Evolutionary conservation across 2,113 vertebrate species (phyloP).

Genomic region (Triplophysa siluroides): DNA sequence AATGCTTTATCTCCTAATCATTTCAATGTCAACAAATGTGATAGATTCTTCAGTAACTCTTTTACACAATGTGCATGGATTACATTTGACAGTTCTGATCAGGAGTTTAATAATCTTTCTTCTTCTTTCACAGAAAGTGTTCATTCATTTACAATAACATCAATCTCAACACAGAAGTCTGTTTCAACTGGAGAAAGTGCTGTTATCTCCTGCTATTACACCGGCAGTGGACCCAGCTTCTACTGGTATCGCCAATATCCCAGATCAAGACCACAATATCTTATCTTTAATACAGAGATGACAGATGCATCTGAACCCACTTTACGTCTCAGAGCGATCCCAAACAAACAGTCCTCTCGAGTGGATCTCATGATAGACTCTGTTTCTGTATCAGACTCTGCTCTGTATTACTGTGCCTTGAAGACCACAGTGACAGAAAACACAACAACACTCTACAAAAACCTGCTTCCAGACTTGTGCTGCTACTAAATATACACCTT

Average conservation of each 20-base stretch:
- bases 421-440: conserved; percentile 41
- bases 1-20: background rate
- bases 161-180: background rate
- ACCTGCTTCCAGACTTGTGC: background rate
- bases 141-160: background rate
- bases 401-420: conserved; percentile 51
- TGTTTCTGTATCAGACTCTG: conserved; percentile 36
- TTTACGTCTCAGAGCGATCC: background rate
- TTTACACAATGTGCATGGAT: too few relatives aligned
- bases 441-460: conserved; percentile 36
- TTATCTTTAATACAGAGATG: conserved; percentile 8
- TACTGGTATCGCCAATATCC: conserved; percentile 37
- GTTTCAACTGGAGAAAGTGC: background rate
- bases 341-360: too few relatives aligned
- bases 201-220: conserved; percentile 24
- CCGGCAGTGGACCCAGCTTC: background rate
- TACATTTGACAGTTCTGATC: too few relatives aligned
- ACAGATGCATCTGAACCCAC: background rate
- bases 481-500: too few relatives aligned
- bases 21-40: background rate
- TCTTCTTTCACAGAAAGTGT: background rate
- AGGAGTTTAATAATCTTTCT: background rate
- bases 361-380: conserved; percentile 18
- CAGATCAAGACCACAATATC: background rate
- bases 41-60: too few relatives aligned